Base-by-base conservation (phyloP, 2,797 vertebrate species). In the Sebastes alutus region DNA sequence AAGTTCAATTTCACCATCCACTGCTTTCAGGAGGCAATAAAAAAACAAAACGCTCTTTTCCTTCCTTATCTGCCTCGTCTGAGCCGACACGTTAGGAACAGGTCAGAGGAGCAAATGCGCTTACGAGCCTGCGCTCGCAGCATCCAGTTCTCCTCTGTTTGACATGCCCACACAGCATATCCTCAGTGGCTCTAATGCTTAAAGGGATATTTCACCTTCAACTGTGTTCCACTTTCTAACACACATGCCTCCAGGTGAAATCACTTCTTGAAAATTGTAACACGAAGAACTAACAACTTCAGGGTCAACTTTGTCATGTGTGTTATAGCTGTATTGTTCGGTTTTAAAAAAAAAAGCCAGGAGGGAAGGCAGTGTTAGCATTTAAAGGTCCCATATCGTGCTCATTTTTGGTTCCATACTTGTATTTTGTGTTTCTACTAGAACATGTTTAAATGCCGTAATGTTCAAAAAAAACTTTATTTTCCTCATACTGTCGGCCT, bases 1-100 rank as follows among this genome's bases (percentile, higher is more conserved):
- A 71, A 75, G 73, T 80, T 80, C 25, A 82, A 75, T 90, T 87
- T 81, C 81, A 85, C 77, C 81, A 54, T 71, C 71, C 72, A 58
- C 4, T 74, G 70, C 74, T 81, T 86, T 78, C 59, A 62, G 70
- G 58, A 56, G 23, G 2, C 60, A 23, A 59, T 30, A 46, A 25
- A 60, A 54, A 64, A 54, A 64, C 69, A 78, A 25, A 29, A 16
- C 11, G 1, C 22, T 65, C 20, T 38, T 60, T 75, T 77, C 54
- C 46, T 72, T 84, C 54, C 56, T 84, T 69, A 73, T 87, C 77
- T 56, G 69, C 27, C 38, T n/a, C 1, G 30, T 73, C 64, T 78
- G 72, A 72, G 63, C 33, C 11, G 46, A 73, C 66, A 75, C 69
- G 76, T 77, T 54, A 86, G 65, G 56, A 80, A 54, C 72, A 81